phyloP scores from a whole-genome alignment of 1,140 invertebrate genomes.

The Aphidius gifuensis region DNA sequence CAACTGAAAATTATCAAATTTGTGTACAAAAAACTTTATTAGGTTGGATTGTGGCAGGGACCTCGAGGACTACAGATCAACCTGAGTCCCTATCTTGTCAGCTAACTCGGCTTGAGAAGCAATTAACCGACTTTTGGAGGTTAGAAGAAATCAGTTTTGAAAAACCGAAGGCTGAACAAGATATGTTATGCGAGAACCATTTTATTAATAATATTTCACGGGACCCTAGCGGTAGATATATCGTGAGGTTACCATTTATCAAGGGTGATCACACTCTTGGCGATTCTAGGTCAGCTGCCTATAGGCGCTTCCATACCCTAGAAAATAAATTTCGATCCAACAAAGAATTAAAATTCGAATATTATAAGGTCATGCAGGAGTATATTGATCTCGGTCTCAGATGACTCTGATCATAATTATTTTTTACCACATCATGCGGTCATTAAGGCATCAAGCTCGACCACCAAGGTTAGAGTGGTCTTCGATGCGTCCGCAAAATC shows the following conservation, averaged over 20 bases:
- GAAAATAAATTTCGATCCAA: slow-evolving; percentile 5
- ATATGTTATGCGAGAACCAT: slow-evolving; percentile 18
- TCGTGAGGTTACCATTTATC: slow-evolving; percentile 20
- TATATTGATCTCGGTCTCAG: slow-evolving; percentile 29
- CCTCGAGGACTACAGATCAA: too few species aligned
- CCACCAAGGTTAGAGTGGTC: slow-evolving; percentile 43
- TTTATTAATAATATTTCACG: slow-evolving; percentile 11
- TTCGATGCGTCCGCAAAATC: slow-evolving; percentile 43
- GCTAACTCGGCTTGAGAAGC: too few species aligned
- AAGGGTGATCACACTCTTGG: slow-evolving; percentile 13
- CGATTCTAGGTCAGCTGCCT: slow-evolving; percentile 15
- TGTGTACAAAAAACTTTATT: too few species aligned
- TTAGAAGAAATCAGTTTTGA: slow-evolving; percentile 11
- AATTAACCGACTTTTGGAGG: background rate
- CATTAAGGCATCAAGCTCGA: slow-evolving; percentile 28
- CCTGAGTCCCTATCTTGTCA: too few species aligned
- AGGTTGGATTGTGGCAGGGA: too few species aligned
- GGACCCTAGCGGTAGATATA: slow-evolving; percentile 15
- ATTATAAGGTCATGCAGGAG: slow-evolving; percentile 31
- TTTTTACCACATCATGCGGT: slow-evolving; percentile 42
- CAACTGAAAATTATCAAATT: too few species aligned
- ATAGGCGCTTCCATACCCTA: slow-evolving; percentile 8
- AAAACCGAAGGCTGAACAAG: background rate
- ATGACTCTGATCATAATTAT: slow-evolving; percentile 18
- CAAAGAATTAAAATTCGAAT: slow-evolving; percentile 20